A percentile compares a stretch with the other conserved stretches of the same genome.
phyloP scores from a whole-genome alignment of 2,888 invertebrate species.

The Drosophila neonasuta region DNA sequence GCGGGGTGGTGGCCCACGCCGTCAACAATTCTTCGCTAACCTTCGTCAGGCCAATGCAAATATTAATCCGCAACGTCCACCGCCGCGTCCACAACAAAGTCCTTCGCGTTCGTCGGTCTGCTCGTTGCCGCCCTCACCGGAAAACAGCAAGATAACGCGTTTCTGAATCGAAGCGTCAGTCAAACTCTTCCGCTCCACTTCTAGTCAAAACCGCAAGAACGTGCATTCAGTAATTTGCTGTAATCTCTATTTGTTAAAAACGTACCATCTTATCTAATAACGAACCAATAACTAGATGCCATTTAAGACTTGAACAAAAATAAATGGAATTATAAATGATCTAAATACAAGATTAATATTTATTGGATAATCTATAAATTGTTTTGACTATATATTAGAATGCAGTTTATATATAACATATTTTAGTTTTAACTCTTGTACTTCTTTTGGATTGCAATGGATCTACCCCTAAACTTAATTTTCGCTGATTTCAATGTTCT shows the following conservation, averaged over 20 bases:
- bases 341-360: not conserved
- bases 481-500: not conserved
- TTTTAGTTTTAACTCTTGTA: too few relatives aligned
- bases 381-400: too few relatives aligned
- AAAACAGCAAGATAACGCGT: slow-evolving; percentile 81
- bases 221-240: slow-evolving; percentile 35
- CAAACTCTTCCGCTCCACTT: slow-evolving; percentile 39
- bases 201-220: slow-evolving; percentile 61
- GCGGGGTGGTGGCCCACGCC: slow-evolving; percentile 80
- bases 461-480: not conserved
- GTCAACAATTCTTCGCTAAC: slow-evolving; percentile 81
- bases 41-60: slow-evolving; percentile 81
- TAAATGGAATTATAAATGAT: slow-evolving; percentile 22
- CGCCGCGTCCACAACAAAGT: slow-evolving; percentile 74
- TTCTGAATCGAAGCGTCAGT: slow-evolving; percentile 64
- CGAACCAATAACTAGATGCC: slow-evolving; percentile 42
- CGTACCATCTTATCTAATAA: slow-evolving; percentile 29
- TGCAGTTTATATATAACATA: not conserved
- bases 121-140: slow-evolving; percentile 80
- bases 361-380: not conserved
- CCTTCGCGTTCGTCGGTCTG: slow-evolving; percentile 79
- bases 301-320: slow-evolving; percentile 35
- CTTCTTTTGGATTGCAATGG: too few relatives aligned
- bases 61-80: slow-evolving; percentile 78
- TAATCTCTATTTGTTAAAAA: slow-evolving; percentile 38